These are phyloP conservation scores for Ciconia nigra DNA, from an alignment of 2,797 vertebrate species.

Conservation along the genomic window DNA sequence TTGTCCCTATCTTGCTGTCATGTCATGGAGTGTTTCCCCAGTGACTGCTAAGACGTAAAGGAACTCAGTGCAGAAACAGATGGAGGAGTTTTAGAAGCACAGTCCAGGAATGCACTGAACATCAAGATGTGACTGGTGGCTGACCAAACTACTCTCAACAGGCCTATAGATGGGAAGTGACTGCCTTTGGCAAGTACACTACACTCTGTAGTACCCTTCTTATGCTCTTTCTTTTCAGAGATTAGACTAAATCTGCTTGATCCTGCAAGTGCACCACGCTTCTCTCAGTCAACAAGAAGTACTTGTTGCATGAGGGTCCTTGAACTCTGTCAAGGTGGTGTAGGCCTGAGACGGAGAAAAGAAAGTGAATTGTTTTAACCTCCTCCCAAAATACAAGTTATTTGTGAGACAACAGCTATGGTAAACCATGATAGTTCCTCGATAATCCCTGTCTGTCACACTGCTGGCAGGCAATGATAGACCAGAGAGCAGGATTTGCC, in stretches of 20 bases:
- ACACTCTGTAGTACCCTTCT: background rate
- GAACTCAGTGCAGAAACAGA: background rate
- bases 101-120: background rate
- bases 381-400: background rate
- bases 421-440: background rate
- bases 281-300: background rate
- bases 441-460: background rate
- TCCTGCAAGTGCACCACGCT: too few species aligned
- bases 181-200: background rate
- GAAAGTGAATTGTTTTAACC: background rate
- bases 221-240: background rate
- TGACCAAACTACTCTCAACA: background rate
- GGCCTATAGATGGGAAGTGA: background rate
- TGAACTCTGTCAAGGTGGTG: background rate
- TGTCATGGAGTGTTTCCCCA: background rate
- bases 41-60: background rate
- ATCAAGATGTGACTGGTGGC: background rate
- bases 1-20: background rate
- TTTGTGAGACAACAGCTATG: background rate
- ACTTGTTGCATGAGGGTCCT: background rate
- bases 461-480: background rate
- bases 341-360: background rate
- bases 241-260: background rate
- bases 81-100: background rate
- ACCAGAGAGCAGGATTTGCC: background rate